A percentile compares a stretch with the other conserved stretches of the same genome.
Conservation (phyloP, 1,140 invertebrate genomes). For the Grapholita molesta region DNA sequence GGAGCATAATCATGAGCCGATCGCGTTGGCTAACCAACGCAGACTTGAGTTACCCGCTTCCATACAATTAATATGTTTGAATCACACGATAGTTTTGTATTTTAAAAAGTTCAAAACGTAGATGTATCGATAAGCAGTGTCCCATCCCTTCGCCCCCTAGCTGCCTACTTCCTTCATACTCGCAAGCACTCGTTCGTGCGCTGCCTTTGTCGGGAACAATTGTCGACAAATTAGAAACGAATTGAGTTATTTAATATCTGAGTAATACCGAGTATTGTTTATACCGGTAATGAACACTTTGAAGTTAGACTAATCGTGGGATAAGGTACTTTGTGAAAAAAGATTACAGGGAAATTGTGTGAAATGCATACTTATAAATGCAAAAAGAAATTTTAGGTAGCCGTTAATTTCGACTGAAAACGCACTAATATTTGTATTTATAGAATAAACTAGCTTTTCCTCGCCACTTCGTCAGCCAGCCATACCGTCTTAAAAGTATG, state of each 20-base stretch:
- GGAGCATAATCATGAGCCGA: too few relatives aligned
- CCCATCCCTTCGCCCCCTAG: conserved; percentile 49
- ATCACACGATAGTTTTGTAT: too few relatives aligned
- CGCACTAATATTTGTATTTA: too few relatives aligned
- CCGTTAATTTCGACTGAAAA: too few relatives aligned
- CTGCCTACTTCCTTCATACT: conserved; percentile 76
- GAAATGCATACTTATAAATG: background rate
- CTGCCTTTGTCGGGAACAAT: conserved; percentile 76
- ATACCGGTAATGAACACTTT: conserved; percentile 3
- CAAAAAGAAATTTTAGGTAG: too few relatives aligned
- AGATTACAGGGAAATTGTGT: background rate
- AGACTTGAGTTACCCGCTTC: too few relatives aligned
- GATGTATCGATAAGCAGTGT: conserved; percentile 30
- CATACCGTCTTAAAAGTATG: too few relatives aligned
- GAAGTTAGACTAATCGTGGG: background rate
- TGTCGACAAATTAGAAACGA: conserved; percentile 77
- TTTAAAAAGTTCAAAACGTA: too few relatives aligned
- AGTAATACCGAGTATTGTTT: conserved; percentile 68
- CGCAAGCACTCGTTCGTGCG: conserved; percentile 73
- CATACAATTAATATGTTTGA: too few relatives aligned
- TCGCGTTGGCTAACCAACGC: too few relatives aligned
- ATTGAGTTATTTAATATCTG: conserved; percentile 78
- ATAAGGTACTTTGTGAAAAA: background rate
- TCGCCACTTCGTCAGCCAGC: too few relatives aligned
- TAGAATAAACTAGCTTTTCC: too few relatives aligned